A percentile compares a stretch with the other conserved stretches of the same genome.
Evolutionary conservation across 2,888 invertebrate genomes (phyloP).

Genomic region (Lucinisca nassula): DNA sequence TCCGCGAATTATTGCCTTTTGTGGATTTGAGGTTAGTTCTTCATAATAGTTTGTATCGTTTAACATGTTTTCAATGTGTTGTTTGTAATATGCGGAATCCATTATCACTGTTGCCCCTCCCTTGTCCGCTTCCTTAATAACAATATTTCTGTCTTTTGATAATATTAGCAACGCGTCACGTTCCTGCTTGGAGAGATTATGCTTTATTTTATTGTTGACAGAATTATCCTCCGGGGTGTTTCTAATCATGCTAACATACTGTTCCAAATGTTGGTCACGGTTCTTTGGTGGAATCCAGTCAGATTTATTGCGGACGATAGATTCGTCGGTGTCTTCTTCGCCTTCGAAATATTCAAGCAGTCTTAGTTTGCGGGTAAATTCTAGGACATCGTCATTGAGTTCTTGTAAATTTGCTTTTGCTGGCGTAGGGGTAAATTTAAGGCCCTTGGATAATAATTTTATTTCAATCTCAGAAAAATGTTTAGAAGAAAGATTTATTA

Average conservation of each 20-base stretch:
- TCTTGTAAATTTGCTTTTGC: background rate
- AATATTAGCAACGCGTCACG: background rate
- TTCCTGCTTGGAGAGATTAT: background rate
- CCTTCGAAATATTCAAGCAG: background rate
- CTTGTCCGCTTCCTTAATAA: conserved; percentile 30
- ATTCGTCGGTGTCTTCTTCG: background rate
- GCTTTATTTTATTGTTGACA: background rate
- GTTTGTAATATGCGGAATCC: conserved; percentile 16
- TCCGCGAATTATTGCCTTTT: background rate
- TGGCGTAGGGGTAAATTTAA: conserved; percentile 16
- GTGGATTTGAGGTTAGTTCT: background rate
- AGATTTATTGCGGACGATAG: background rate
- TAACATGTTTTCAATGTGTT: background rate
- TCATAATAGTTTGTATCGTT: background rate
- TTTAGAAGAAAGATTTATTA: background rate
- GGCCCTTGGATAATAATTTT: background rate
- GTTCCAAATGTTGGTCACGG: background rate
- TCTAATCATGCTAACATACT: background rate
- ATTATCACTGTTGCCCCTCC: conserved; percentile 2
- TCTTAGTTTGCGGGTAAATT: conserved; percentile 2
- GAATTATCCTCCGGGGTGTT: background rate
- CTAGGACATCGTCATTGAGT: background rate
- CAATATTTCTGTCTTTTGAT: background rate
- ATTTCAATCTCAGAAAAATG: background rate
- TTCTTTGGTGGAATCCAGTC: background rate